Conservation (phyloP, 2,113 vertebrate genomes). For the Cottus gobio region DNA sequence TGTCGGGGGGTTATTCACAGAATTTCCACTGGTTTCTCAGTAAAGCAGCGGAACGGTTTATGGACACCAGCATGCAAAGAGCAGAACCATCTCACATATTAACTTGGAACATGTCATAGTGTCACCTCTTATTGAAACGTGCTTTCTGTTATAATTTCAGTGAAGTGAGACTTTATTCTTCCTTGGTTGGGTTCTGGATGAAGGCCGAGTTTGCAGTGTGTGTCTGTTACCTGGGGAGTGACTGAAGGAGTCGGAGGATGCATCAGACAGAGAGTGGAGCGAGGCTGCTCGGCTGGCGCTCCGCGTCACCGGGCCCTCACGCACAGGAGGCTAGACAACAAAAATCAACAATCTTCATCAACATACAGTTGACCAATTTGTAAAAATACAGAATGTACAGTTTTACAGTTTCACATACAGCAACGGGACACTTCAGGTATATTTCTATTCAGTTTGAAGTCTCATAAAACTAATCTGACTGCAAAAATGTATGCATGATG, state of each 20-base stretch:
- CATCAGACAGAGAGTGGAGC: constrained; percentile 83
- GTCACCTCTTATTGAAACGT: too few species aligned
- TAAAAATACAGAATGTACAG: neutral
- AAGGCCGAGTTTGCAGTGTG: too few species aligned
- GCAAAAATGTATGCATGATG: too few species aligned
- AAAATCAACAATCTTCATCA: neutral
- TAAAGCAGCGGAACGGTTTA: constrained; percentile 43
- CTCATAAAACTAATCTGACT: neutral
- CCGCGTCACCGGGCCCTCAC: constrained; percentile 67
- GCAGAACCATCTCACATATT: neutral
- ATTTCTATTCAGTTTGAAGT: neutral
- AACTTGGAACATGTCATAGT: too few species aligned
- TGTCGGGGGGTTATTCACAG: constrained; percentile 48
- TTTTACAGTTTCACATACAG: too few species aligned
- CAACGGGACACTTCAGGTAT: too few species aligned
- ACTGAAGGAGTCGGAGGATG: constrained; percentile 85
- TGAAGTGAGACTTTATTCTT: too few species aligned
- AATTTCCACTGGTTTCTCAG: constrained; percentile 47
- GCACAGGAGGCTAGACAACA: constrained; percentile 88
- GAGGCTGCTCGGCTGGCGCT: constrained; percentile 81
- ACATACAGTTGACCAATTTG: neutral
- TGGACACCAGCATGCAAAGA: constrained; percentile 22
- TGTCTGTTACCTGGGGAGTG: constrained; percentile 86
- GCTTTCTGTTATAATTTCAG: too few species aligned
- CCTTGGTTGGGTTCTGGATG: too few species aligned